Evolutionary conservation across 1,140 invertebrate genomes (phyloP), one percentile per base, ranked within the genome.

Genomic region (Colletes gigas): DNA sequence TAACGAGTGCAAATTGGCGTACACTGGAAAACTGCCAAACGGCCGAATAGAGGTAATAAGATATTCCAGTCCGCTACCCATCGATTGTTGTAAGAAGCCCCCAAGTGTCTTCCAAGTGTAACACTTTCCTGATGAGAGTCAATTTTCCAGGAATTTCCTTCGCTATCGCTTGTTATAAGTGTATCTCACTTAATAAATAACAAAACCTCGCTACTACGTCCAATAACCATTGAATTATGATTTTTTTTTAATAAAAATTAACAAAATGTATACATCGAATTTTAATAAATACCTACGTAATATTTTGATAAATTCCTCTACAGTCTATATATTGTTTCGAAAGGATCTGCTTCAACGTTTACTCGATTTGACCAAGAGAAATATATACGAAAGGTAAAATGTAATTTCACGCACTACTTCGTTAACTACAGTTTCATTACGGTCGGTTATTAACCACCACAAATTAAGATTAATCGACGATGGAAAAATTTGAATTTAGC

Each of bases 1-100:
- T 82, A 82, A 82, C 81, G 76, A 82, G 75, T 78, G 75, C 67
- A 82, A 78, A 82, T 82, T 78, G 76, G 76, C 60, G 76, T 78
- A 66, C 59, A 66, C 63, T 82, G 81, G 81, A 78, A 72, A 71
- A 52, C 62, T 66, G 75, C 81, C 80, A 82, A 70, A 78, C 80
- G 52, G 50, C 21, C 75, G 14, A 65, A 62, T 30, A 7, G 80
- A 54, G 67, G 60, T 82, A 71, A 82, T 82, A 78, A 82, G 75
- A 78, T 82, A 70, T 77, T 82, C 67, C 74, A 17, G 19, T 55
- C 78, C 63, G 72, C 44, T 59, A 41, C 14, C 67, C 74, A 78
- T 82, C 66, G 67, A 78, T 69, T 69, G 74, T 78, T 69, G 65
- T 55, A 78, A 77, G 73, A 65, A 69, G 21, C 21, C 55, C 30